Conservation (phyloP, 2,888 invertebrate genomes). For the Tethea ocularis region DNA sequence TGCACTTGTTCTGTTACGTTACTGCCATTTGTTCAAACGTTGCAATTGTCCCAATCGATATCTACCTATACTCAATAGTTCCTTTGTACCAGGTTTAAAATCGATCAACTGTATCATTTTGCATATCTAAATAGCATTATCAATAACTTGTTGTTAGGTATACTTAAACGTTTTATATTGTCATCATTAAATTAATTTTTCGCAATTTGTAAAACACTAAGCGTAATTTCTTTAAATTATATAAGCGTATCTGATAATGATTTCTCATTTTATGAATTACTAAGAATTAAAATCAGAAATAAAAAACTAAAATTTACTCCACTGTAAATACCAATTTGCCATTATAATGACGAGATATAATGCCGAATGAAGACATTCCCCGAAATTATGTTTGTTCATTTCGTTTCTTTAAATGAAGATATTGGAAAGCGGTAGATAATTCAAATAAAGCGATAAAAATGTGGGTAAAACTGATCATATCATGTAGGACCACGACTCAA, state of each 20-base stretch:
- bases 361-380: conserved; percentile 40
- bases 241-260: conserved; percentile 5
- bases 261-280: conserved; percentile 23
- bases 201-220: neutral
- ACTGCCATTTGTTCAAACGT: neutral
- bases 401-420: conserved; percentile 28
- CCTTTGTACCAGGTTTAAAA: neutral
- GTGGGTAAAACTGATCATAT: conserved; percentile 33
- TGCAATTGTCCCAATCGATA: conserved; percentile 8
- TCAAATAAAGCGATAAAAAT: conserved; percentile 28
- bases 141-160: neutral
- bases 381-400: conserved; percentile 30
- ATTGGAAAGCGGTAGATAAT: conserved; percentile 27
- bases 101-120: neutral
- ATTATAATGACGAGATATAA: conserved; percentile 35
- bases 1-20: conserved; percentile 29
- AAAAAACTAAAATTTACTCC: conserved; percentile 25
- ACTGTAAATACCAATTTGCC: conserved; percentile 33
- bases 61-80: neutral
- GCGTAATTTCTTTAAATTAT: neutral
- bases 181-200: neutral
- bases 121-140: neutral
- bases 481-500: conserved; percentile 18
- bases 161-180: neutral
- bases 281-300: conserved; percentile 19